Evolutionary conservation across 2,113 vertebrate species (phyloP), one percentile per base, ranked within the genome.

Genomic region (Microcebus jonahi): DNA sequence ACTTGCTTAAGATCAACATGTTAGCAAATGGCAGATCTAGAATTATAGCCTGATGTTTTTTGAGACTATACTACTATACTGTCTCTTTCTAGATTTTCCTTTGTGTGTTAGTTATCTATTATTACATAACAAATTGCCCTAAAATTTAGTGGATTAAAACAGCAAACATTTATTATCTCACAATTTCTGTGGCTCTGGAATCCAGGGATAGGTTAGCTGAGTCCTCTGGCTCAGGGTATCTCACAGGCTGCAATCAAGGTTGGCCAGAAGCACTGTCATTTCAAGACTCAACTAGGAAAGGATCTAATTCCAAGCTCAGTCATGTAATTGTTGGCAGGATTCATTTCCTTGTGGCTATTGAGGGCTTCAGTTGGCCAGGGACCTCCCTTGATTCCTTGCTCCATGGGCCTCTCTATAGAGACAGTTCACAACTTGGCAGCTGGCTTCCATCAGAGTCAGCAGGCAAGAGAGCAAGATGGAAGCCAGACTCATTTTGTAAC

Each of bases 1-100:
- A 90, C 6, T 94, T 95, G 79, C 65, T 36, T 34, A 39, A 45
- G 42, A 42, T 81, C 57, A 93, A 23, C 50, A 67, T 92, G 2
- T 45, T 86, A 87, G 8, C 90, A 63, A 61, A 65, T 91, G n/a
- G 31, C 83, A 94, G 59, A 96, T 36, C 14, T 25, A 34, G 42
- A n/a, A 87, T 48, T 71, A 90, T 18, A 59, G 13, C 63, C 1
- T 81, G 57, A 90, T 53, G 20, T 45, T 91, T 91, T 94, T 77
- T 67, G 39, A 86, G 20, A 21, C 18, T 70, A 2, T 59, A 25
- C 8, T 71, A 23, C 12, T 53, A 23, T 53, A 59, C 76, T 92
- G 10, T 94, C 75, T 87, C 42, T 88, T 82, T 95, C 29, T 91
- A 71, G 39, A 65, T 94, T 81, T 88, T 88, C 48, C 27, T 91